Conservation (phyloP, 2,888 invertebrate genomes). For the Sericinus montela region DNA sequence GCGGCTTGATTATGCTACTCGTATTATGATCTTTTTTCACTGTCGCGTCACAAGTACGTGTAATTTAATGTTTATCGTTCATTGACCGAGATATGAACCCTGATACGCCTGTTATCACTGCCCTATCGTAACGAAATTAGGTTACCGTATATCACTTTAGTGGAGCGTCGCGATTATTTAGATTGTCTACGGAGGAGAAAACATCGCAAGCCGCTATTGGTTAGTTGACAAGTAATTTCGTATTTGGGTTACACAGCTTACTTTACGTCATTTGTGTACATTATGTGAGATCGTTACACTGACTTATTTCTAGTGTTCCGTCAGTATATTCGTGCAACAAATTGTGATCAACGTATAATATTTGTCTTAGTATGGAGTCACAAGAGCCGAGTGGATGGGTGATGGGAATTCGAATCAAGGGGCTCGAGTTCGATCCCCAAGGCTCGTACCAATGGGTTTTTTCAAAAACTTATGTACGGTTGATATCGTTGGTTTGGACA, state of each 20-base stretch:
- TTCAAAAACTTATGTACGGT: no score
- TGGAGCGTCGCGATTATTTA: slow-evolving; percentile 19
- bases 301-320: no score
- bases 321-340: background rate
- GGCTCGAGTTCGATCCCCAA: no score
- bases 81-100: slow-evolving; percentile 45
- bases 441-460: no score
- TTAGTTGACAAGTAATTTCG: background rate
- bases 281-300: no score
- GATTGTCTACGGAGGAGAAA: slow-evolving; percentile 18
- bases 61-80: slow-evolving; percentile 43
- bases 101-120: slow-evolving; percentile 37
- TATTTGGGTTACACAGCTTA: background rate
- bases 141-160: slow-evolving; percentile 38
- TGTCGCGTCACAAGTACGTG: slow-evolving; percentile 14
- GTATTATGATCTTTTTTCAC: slow-evolving; percentile 11
- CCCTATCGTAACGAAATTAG: slow-evolving; percentile 37
- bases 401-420: no score
- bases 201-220: slow-evolving; percentile 1
- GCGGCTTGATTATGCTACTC: background rate
- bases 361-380: no score
- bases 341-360: background rate
- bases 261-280: no score
- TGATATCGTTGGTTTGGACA: no score
- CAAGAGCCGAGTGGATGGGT: no score